These are phyloP conservation scores for Atherinosoma microstoma DNA, from an alignment of 2,797 vertebrate genomes.

Conservation along the genomic window DNA sequence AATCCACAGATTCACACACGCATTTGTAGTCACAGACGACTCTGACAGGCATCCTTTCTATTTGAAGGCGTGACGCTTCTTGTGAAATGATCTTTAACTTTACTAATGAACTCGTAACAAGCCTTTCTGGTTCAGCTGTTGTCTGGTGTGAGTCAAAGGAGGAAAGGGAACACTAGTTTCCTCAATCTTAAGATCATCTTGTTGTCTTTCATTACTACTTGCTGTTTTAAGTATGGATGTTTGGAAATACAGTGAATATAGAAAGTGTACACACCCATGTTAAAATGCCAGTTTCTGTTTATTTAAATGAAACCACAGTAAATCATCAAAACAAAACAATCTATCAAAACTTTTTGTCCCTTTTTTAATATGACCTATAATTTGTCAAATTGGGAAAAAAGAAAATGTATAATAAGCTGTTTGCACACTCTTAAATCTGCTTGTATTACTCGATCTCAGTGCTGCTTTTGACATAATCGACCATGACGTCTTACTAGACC, in stretches of 20 bases:
- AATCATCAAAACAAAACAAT: too few relatives aligned
- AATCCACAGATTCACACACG: not conserved
- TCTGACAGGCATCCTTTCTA: conserved; percentile 5
- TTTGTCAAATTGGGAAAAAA: too few relatives aligned
- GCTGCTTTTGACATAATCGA: too few relatives aligned
- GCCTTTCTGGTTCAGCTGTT: conserved; percentile 41
- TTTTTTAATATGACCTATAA: not conserved
- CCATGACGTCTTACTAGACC: too few relatives aligned
- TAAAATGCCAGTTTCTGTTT: not conserved
- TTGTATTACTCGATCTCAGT: too few relatives aligned
- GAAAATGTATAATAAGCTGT: too few relatives aligned
- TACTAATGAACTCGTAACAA: conserved; percentile 29
- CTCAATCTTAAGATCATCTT: conserved; percentile 28
- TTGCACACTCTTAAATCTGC: too few relatives aligned
- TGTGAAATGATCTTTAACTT: conserved; percentile 25
- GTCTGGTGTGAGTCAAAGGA: conserved; percentile 54
- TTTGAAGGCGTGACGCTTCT: conserved; percentile 5
- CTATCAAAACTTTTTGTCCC: not conserved
- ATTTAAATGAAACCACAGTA: not conserved
- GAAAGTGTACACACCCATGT: not conserved
- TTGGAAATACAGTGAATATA: not conserved
- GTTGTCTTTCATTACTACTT: conserved; percentile 2
- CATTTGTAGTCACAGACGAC: not conserved
- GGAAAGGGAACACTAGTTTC: conserved; percentile 40
- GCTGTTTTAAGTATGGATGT: conserved; percentile 8